Evolutionary conservation across 2,888 invertebrate genomes (phyloP), one percentile per base, ranked within the genome.

Genomic region (Nephrocerus scutellatus): DNA sequence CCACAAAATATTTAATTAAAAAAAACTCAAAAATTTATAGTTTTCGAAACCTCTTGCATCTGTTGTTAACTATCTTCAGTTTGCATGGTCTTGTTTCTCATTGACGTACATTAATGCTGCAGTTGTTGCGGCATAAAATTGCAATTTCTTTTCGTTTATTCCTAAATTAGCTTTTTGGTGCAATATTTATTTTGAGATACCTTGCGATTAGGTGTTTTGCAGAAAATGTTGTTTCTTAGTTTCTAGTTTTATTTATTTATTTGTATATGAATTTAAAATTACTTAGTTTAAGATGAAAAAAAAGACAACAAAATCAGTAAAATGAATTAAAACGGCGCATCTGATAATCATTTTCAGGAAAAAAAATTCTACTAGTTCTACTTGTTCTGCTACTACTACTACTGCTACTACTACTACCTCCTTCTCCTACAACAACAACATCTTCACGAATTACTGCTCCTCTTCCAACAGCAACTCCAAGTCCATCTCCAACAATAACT

Each of bases 271-370:
- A n/a, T n/a, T n/a, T n/a, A n/a, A n/a, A n/a, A n/a, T n/a, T n/a
- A n/a, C n/a, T n/a, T n/a, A n/a, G n/a, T n/a, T n/a, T n/a, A n/a
- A 22, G 10, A 7, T 22, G 7, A 8, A 22, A 22, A 22, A 22
- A 22, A 22, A 22, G 10, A 22, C 7, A 22, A 22, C 7, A 22
- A 22, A 10, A 22, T 8, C 7, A 22, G 22, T 8, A 22, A 22
- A 22, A 22, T n/a, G n/a, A n/a, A n/a, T 61, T 61, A 62, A 64
- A 64, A 63, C 59, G 60, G 57, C 59, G 62, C 64, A 62, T 64
- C 61, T 58, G 55, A 49, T 57, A 60, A 64, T 64, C 65, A 64
- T 64, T 65, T 64, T 65, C 65, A 64, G 65, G 64, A 58, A 56
- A 60, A 64, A 64, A 60, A 54, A 66, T 61, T 57, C 65, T 62